Base-by-base conservation (phyloP, 2,888 invertebrate genomes). In the Alloscopus bannaensis region DNA sequence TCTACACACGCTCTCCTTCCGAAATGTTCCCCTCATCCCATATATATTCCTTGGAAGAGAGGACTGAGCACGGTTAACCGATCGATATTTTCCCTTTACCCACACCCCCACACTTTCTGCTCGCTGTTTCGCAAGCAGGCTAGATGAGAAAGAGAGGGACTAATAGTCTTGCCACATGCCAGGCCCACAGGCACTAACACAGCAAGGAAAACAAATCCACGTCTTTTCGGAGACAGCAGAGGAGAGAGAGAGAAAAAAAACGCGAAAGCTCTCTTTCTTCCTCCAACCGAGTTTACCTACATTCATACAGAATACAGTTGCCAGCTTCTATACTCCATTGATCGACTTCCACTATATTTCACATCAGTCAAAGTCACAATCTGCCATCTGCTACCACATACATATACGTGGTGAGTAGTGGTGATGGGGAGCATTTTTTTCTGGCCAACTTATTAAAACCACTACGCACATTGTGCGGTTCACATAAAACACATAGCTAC, bases 81-180 rank as follows among this genome's bases (percentile, higher is more conserved):
- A 79, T 79, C 71, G 72, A 72, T 79, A 72, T 66, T 70, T 77
- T 60, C 62, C 55, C 31, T 78, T 79, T 79, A 59, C 79, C 72
- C 72, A 79, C 79, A 72, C 79, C 79, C 79, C 79, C 79, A 79
- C 79, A 79, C 62, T 68, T 79, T 79, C 60, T 69, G 47, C 36
- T 36, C 36, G 52, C 60, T 69, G 42, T 77, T 65, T 65, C 28
- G 73, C 65, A 65, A 73, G 65, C 31, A 13, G 40, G 69, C 50
- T 26, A 59, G 75, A 65, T 20, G 64, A 31, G 59, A 59, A n/a
- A 62, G 62, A 40, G 65, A 68, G 68, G 66, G 69, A 76, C 69
- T 78, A 78, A 78, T 78, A 59, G 78, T 65, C 65, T 78, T 78
- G 60, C 70, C 77, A 70, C 77, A 77, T 77, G 65, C 77, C 62